Evolutionary conservation across 2,797 vertebrate species (phyloP), one percentile per base, ranked within the genome.

Genomic region (Dicrostonyx torquatus): DNA sequence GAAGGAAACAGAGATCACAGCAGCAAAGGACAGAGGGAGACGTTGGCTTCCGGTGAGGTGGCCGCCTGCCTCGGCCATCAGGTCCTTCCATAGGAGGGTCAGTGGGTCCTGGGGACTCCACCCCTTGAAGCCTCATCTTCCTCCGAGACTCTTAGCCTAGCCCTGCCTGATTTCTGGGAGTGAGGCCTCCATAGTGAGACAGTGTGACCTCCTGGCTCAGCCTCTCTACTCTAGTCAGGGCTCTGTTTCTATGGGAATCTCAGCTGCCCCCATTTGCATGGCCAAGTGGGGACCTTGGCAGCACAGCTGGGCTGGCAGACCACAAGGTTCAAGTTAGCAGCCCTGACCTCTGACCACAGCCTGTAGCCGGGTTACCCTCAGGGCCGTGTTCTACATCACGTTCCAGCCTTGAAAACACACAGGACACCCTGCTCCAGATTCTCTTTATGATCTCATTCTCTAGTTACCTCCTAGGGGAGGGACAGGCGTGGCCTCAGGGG

Each of bases 301-400:
- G 24, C 0, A 2, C 72, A 84, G 94, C 64, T 79, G 85, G 48
- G 45, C 31, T 72, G 88, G 76, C 43, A 87, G 76, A 50, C 18
- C 73, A 45, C 43, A 84, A 72, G 55, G 29, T 53, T 11, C 5
- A 26, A 31, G 22, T 31, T 26, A 13, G 89, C 18, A 90, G 66
- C 95, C 91, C 62, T 96, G 95, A 94, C 84, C 70, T 86, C 75
- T 79, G 70, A 37, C 70, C 48, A 11, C 70, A 95, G 93, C 34
- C 50, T 68, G 50, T 18, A 64, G 83, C 62, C 0, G 0, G 62
- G 62, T 45, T 88, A 1, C 34, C 31, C 5, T 29, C 96, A 97
- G 82, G 97, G 97, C 53, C 95, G 89, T 0, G 0, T 9, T 78
- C 80, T 95, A 87, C 94, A 91, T 97, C 97, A 97, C 20, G 66